A percentile compares a stretch with the other conserved stretches of the same genome.
Conservation (phyloP, 2,888 invertebrate genomes). For the Choristoneura rosaceana region DNA sequence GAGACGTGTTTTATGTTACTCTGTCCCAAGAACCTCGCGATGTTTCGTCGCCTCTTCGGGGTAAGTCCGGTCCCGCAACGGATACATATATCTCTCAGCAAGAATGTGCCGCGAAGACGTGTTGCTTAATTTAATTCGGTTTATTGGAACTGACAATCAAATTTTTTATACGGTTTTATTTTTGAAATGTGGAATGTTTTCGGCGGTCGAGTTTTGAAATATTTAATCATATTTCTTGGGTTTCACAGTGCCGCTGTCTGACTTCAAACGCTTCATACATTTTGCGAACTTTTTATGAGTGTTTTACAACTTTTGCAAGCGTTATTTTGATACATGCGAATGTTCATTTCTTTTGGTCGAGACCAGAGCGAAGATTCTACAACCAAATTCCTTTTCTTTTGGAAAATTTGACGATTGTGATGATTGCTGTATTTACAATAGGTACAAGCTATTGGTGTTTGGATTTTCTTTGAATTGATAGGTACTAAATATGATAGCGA, state of each 20-base stretch:
- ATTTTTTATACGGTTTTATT: conserved; percentile 32
- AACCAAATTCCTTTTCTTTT: neutral
- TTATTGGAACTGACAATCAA: conserved; percentile 37
- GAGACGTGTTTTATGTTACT: conserved; percentile 52
- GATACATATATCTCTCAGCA: conserved; percentile 36
- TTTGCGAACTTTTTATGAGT: neutral
- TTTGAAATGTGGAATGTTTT: conserved; percentile 26
- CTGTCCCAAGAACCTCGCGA: conserved; percentile 47
- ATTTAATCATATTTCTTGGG: conserved; percentile 20
- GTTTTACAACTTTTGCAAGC: conserved; percentile 20
- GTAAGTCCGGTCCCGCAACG: conserved; percentile 54
- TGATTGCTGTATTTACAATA: too few relatives aligned
- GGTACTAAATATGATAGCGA: too few relatives aligned
- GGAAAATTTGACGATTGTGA: too few relatives aligned
- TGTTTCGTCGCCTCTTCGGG: conserved; percentile 70
- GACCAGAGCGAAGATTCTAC: neutral
- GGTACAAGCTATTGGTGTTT: too few relatives aligned
- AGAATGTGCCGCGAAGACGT: conserved; percentile 26
- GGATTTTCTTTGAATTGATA: too few relatives aligned
- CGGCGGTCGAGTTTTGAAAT: neutral
- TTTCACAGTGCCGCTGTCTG: neutral
- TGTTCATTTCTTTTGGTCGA: neutral
- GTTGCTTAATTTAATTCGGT: conserved; percentile 38
- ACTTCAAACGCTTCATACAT: conserved; percentile 9
- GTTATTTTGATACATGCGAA: conserved; percentile 12